Percentiles rank a stretch among this genome's conserved stretches.
Evolutionary conservation across 2,888 invertebrate species (phyloP).

Genomic region (Meteorus colon): DNA sequence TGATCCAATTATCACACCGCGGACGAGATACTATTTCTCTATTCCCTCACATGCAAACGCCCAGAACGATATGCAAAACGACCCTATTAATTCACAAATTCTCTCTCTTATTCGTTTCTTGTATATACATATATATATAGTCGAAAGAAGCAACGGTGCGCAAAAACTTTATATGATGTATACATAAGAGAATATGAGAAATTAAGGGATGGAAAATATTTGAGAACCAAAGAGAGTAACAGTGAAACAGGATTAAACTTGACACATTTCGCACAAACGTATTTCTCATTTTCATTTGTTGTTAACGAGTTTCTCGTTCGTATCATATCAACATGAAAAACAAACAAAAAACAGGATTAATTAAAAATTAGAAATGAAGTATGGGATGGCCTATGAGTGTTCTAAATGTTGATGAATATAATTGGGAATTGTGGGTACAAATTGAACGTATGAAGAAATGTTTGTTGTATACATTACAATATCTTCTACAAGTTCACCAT

Average conservation of each 20-base stretch:
- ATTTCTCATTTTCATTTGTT: constrained; percentile 47
- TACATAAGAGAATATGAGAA: background rate
- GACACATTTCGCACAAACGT: constrained; percentile 46
- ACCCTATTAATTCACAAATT: constrained; percentile 58
- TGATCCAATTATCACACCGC: constrained; percentile 63
- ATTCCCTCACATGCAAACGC: constrained; percentile 55
- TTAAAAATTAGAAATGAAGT: constrained; percentile 4
- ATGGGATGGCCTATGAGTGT: too few species aligned
- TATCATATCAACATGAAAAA: background rate
- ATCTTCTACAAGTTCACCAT: too few species aligned
- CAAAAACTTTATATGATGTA: constrained; percentile 10
- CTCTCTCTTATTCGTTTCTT: constrained; percentile 1
- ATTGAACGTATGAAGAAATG: too few species aligned
- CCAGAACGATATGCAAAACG: constrained; percentile 59
- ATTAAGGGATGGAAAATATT: background rate
- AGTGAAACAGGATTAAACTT: constrained; percentile 37
- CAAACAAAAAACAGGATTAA: background rate
- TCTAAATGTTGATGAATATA: too few species aligned
- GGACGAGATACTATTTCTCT: constrained; percentile 54
- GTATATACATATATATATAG: constrained; percentile 11
- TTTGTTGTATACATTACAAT: too few species aligned
- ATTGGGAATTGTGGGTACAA: too few species aligned
- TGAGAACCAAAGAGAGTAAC: constrained; percentile 20
- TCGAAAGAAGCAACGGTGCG: background rate
- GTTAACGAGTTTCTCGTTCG: constrained; percentile 48